A percentile compares a stretch with the other conserved stretches of the same genome.
Conservation (phyloP, 1,140 invertebrate genomes). For the Helicoverpa zea region DNA sequence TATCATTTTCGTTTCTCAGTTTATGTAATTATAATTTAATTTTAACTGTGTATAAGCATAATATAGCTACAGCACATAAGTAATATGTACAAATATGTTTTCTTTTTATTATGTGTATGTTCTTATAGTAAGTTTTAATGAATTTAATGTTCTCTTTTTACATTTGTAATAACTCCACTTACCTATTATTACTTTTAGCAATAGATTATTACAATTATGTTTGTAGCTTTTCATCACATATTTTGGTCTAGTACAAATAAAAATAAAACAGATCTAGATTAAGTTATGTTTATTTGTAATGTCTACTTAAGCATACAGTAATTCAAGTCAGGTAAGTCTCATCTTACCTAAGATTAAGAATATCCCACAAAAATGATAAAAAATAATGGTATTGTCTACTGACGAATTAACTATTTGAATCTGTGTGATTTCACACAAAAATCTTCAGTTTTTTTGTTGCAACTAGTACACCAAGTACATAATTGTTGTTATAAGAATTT, state of each 20-base stretch:
- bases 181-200: background rate
- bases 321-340: too few species aligned
- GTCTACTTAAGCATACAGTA: too few species aligned
- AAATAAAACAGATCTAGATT: slow-evolving; percentile 21
- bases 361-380: too few species aligned
- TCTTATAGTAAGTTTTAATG: background rate
- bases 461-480: slow-evolving; percentile 6
- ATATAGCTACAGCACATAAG: slow-evolving; percentile 45
- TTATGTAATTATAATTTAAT: slow-evolving; percentile 6
- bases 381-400: too few species aligned
- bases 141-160: background rate
- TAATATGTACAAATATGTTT: slow-evolving; percentile 54
- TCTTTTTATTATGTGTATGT: slow-evolving; percentile 11
- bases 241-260: slow-evolving; percentile 40
- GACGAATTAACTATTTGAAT: too few species aligned
- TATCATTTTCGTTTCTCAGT: slow-evolving; percentile 22
- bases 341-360: too few species aligned
- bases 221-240: slow-evolving; percentile 13
- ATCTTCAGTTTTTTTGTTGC: background rate
- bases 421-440: background rate
- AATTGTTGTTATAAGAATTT: slow-evolving; percentile 18
- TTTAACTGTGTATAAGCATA: slow-evolving; percentile 46
- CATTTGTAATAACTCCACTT: background rate
- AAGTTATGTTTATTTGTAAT: slow-evolving; percentile 5
- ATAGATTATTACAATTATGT: slow-evolving; percentile 4